These are phyloP conservation scores for Lepus timidus DNA, from an alignment of 2,113 vertebrate species.

Conservation along the genomic window DNA sequence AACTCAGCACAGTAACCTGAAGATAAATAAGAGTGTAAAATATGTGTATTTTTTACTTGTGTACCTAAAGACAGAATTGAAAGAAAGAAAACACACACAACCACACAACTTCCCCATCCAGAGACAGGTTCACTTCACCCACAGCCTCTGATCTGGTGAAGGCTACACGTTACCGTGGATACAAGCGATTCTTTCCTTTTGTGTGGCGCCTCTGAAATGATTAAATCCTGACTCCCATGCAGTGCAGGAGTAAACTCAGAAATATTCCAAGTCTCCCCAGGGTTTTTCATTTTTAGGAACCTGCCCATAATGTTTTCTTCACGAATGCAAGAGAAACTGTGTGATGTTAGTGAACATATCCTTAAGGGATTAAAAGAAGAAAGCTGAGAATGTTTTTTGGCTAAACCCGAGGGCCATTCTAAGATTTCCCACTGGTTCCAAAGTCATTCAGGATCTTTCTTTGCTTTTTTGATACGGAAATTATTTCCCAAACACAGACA, in stretches of 20 bases:
- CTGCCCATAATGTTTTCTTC: constrained; percentile 42
- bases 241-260: constrained; percentile 76
- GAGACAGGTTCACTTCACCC: constrained; percentile 80
- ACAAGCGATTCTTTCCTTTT: constrained; percentile 83
- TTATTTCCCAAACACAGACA: neutral
- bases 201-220: constrained; percentile 80
- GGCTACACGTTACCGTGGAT: constrained; percentile 84
- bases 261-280: constrained; percentile 60
- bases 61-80: constrained; percentile 73
- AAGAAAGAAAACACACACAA: constrained; percentile 77
- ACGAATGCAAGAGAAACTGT: constrained; percentile 31
- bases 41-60: constrained; percentile 46
- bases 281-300: constrained; percentile 74
- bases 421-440: constrained; percentile 50
- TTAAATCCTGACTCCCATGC: constrained; percentile 82
- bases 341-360: constrained; percentile 53
- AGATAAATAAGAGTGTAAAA: constrained; percentile 68
- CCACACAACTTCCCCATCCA: constrained; percentile 54
- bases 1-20: constrained; percentile 10
- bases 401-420: constrained; percentile 61
- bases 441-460: constrained; percentile 66
- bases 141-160: constrained; percentile 83
- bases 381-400: constrained; percentile 64
- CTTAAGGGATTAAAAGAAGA: constrained; percentile 48
- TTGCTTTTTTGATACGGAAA: constrained; percentile 62